A percentile compares a stretch with the other conserved stretches of the same genome.
Evolutionary conservation across 2,113 vertebrate genomes (phyloP).

Genomic region (Dunckerocampus dactyliophorus): DNA sequence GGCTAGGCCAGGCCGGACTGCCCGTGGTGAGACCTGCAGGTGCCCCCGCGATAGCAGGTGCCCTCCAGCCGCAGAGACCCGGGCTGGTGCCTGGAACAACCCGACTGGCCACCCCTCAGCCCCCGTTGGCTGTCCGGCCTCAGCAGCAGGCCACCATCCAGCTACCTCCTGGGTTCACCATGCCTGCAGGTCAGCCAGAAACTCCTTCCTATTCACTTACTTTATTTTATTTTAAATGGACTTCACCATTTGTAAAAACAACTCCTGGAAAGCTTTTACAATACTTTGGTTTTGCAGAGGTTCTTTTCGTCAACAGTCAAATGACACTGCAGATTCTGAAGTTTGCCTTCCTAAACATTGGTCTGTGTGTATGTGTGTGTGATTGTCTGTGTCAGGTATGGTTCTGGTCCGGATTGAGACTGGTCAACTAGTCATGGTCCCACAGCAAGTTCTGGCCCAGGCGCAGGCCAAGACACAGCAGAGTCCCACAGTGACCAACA

Average conservation of each 20-base stretch:
- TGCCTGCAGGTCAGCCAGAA: slow-evolving; percentile 75
- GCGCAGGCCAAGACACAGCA: slow-evolving; percentile 76
- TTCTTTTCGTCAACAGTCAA: no score
- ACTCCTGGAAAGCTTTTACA: not conserved
- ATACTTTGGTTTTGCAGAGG: not conserved
- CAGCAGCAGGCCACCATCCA: slow-evolving; percentile 83
- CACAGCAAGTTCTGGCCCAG: slow-evolving; percentile 82
- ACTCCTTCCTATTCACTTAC: not conserved
- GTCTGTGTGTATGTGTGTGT: not conserved
- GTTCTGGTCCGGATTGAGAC: slow-evolving; percentile 82
- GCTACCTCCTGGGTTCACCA: slow-evolving; percentile 82
- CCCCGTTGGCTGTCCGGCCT: slow-evolving; percentile 77
- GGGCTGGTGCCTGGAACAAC: slow-evolving; percentile 53
- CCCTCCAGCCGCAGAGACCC: slow-evolving; percentile 70
- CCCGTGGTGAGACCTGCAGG: slow-evolving; percentile 60
- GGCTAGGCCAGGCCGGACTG: slow-evolving; percentile 50
- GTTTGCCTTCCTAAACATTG: no score
- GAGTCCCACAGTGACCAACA: slow-evolving; percentile 67
- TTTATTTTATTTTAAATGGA: no score
- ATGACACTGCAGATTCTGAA: no score
- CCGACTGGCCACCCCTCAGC: slow-evolving; percentile 73
- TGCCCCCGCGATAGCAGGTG: slow-evolving; percentile 30
- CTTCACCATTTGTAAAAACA: no score
- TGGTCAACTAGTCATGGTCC: slow-evolving; percentile 83
- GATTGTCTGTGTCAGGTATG: slow-evolving; percentile 68